phyloP scores from a whole-genome alignment of 2,797 vertebrate species.

The Neopelma chrysocephalum region DNA sequence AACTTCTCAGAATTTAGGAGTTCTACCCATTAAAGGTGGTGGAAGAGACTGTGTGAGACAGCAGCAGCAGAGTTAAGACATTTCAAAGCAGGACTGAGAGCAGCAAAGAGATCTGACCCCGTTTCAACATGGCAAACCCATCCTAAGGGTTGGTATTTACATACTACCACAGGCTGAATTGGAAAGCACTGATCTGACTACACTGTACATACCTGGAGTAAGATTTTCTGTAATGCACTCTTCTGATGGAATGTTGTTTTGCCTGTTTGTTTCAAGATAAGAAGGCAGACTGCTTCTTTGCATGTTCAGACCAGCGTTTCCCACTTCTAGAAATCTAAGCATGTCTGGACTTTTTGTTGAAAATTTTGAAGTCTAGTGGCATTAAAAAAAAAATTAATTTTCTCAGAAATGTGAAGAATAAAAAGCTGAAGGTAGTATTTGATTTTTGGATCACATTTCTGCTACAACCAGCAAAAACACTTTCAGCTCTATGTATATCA shows the following conservation, averaged over 20 bases:
- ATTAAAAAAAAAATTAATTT: not conserved
- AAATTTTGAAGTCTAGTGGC: conserved; percentile 38
- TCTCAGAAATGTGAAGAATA: not conserved
- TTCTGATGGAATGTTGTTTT: not conserved
- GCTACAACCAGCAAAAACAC: not conserved
- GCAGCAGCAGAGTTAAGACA: not conserved
- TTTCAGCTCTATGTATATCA: not conserved
- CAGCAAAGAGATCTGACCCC: not conserved
- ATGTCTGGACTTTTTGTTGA: not conserved
- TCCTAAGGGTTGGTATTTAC: not conserved
- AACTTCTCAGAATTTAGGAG: not conserved
- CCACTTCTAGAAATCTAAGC: not conserved
- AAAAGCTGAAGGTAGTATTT: not conserved
- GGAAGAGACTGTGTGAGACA: not conserved
- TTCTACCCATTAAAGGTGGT: not conserved
- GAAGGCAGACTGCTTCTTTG: not conserved
- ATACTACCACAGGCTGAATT: not conserved
- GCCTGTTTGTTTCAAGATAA: not conserved
- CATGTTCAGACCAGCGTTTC: not conserved
- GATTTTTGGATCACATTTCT: not conserved
- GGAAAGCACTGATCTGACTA: not conserved
- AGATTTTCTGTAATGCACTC: not conserved
- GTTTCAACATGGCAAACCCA: not conserved
- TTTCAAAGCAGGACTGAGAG: not conserved
- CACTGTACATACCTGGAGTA: conserved; percentile 39